These are phyloP conservation scores for Diogma glabrata DNA, from an alignment of 2,888 invertebrate species.

Conservation along the genomic window DNA sequence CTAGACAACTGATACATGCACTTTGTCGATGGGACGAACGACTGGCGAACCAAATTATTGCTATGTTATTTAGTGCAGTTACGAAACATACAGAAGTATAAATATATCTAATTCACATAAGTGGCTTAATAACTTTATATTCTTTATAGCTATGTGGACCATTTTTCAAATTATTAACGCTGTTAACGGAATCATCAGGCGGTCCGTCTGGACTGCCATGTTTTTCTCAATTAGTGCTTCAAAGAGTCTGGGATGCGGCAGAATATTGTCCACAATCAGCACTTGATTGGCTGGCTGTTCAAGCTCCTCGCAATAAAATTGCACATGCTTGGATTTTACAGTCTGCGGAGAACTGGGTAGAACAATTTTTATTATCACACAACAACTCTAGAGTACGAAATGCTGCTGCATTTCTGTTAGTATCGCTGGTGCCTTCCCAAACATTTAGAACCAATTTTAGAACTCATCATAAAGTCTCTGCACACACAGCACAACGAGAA, in stretches of 20 bases:
- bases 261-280: slow-evolving; percentile 86
- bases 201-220: slow-evolving; percentile 72
- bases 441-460: slow-evolving; percentile 84
- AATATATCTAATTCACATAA: slow-evolving; percentile 29
- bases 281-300: slow-evolving; percentile 80
- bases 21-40: slow-evolving; percentile 85
- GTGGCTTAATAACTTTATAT: slow-evolving; percentile 14
- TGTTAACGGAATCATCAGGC: slow-evolving; percentile 73
- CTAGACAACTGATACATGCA: slow-evolving; percentile 81
- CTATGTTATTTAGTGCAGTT: slow-evolving; percentile 83
- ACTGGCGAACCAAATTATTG: slow-evolving; percentile 76
- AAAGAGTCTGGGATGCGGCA: slow-evolving; percentile 80
- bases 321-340: slow-evolving; percentile 88
- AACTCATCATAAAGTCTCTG: slow-evolving; percentile 35
- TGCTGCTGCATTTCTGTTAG: slow-evolving; percentile 80
- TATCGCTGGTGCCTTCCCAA: slow-evolving; percentile 81
- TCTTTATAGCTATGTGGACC: slow-evolving; percentile 76
- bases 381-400: slow-evolving; percentile 76
- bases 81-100: slow-evolving; percentile 84
- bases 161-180: slow-evolving; percentile 82
- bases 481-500: slow-evolving; percentile 31
- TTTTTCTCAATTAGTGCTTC: slow-evolving; percentile 79
- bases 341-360: slow-evolving; percentile 85
- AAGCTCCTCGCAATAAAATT: slow-evolving; percentile 76
- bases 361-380: slow-evolving; percentile 76